phyloP scores from a whole-genome alignment of 1,140 invertebrate genomes.

The Drosophila pseudoobscura region DNA sequence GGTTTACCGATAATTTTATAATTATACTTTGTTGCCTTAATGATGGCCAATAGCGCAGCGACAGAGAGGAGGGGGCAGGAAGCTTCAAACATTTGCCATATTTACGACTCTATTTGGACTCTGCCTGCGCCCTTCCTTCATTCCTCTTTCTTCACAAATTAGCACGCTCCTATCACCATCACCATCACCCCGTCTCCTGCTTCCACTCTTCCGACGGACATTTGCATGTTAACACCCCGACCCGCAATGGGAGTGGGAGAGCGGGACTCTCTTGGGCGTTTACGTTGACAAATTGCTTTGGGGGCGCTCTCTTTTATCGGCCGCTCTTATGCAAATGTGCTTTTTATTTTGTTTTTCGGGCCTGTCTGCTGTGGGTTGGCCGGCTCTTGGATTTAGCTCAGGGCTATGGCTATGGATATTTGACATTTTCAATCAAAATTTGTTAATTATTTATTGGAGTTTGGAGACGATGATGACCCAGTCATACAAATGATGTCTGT shows the following conservation, averaged over 20 bases:
- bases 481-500: conserved; percentile 41
- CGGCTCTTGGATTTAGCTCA: conserved; percentile 58
- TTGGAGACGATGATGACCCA: conserved; percentile 23
- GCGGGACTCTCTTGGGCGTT: conserved; percentile 48
- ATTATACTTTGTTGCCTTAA: conserved; percentile 57
- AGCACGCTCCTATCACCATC: conserved; percentile 65
- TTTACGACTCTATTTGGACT: conserved; percentile 70
- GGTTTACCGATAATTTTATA: conserved; percentile 70
- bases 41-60: conserved; percentile 51
- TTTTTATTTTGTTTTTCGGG: conserved; percentile 19
- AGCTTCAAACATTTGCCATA: conserved; percentile 41
- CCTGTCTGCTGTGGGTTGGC: conserved; percentile 7
- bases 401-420: conserved; percentile 58
- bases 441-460: conserved; percentile 53
- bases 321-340: conserved; percentile 66
- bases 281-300: conserved; percentile 71
- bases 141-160: conserved; percentile 59
- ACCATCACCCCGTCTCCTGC: conserved; percentile 15
- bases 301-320: conserved; percentile 47
- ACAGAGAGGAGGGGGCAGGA: conserved; percentile 19
- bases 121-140: too few relatives aligned
- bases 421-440: conserved; percentile 63
- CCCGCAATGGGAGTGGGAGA: background rate
- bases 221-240: background rate
- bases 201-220: background rate